Percentiles rank a stretch among this genome's conserved stretches.
phyloP scores from a whole-genome alignment of 1,140 invertebrate species.

The Ceratina calcarata region DNA sequence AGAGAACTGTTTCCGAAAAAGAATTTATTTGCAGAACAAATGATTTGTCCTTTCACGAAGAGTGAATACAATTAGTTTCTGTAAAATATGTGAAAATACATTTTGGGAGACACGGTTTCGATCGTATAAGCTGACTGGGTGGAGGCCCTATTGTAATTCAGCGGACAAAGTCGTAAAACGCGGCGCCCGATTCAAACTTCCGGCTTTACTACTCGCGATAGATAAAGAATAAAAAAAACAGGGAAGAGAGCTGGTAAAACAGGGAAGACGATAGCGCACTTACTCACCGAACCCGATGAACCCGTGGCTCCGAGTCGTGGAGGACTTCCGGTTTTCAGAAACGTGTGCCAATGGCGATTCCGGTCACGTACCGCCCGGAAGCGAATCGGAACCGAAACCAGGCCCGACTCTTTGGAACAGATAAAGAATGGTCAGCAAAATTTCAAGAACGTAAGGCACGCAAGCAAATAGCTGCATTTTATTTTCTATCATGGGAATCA shows the following conservation, averaged over 20 bases:
- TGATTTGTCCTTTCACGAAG: no score
- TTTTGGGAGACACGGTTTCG: no score
- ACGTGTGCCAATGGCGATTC: constrained; percentile 41
- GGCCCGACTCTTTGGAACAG: constrained; percentile 15
- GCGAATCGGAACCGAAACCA: constrained; percentile 14
- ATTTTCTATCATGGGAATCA: no score
- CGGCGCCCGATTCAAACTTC: constrained; percentile 11
- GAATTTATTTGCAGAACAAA: no score
- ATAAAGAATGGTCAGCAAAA: constrained; percentile 8
- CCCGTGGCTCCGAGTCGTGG: background rate
- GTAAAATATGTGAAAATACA: no score
- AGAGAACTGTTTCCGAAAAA: no score
- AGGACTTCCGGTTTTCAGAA: constrained; percentile 1
- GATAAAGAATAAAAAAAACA: background rate
- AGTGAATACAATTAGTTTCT: no score
- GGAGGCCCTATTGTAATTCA: constrained; percentile 20
- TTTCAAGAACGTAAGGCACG: background rate
- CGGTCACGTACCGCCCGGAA: constrained; percentile 53
- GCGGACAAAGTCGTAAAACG: constrained; percentile 18
- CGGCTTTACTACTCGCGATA: constrained; percentile 10
- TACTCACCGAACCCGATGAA: constrained; percentile 13
- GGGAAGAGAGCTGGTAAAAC: constrained; percentile 20
- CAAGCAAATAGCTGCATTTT: no score
- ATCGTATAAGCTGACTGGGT: no score
- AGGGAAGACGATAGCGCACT: background rate